phyloP scores from a whole-genome alignment of 30 jellyfish, hydroid and myxozoan genomes.

The Hydractinia echinata region DNA sequence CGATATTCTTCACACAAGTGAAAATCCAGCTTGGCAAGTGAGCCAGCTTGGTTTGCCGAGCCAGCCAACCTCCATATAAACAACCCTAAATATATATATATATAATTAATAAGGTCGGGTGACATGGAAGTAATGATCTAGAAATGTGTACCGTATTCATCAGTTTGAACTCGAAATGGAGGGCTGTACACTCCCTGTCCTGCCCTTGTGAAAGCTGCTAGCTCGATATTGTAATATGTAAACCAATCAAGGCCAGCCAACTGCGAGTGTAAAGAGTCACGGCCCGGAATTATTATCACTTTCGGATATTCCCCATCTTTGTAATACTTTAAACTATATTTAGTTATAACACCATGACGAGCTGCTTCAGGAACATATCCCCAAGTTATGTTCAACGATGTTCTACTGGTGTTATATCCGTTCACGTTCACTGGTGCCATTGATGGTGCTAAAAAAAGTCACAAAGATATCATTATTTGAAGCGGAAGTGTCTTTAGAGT shows the following conservation, averaged over 20 bases:
- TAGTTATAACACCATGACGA: not conserved
- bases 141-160: not conserved
- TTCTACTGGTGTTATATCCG: not conserved
- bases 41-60: too few species aligned
- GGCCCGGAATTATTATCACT: too few species aligned
- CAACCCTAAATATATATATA: too few species aligned
- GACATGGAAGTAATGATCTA: not conserved
- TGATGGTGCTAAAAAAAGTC: not conserved
- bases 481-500: too few species aligned
- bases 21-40: too few species aligned
- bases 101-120: not conserved
- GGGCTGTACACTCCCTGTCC: constrained; percentile 3
- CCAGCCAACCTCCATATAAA: too few species aligned
- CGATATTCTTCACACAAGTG: too few species aligned
- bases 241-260: not conserved
- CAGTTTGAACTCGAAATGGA: not conserved
- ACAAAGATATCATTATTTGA: too few species aligned
- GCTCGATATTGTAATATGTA: not conserved
- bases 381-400: not conserved
- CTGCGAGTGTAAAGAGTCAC: not conserved
- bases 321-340: not conserved
- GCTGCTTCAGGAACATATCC: not conserved
- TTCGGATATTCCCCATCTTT: not conserved
- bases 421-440: not conserved
- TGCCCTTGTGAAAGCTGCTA: not conserved